phyloP scores from a whole-genome alignment of 2,113 vertebrate species.

The Toxotes jaculatrix region DNA sequence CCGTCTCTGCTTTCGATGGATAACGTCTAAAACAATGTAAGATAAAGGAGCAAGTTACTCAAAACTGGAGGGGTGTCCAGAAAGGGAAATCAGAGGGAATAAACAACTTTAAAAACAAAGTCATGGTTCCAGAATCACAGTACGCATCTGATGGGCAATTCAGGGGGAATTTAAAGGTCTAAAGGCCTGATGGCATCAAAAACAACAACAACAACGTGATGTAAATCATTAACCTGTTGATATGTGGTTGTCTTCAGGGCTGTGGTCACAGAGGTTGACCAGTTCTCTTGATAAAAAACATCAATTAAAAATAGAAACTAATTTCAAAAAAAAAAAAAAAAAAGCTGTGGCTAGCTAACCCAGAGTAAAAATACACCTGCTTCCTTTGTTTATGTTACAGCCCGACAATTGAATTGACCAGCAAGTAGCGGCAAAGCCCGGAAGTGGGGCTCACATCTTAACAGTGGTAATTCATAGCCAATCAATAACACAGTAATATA shows the following conservation, averaged over 20 bases:
- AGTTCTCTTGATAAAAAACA: slow-evolving; percentile 67
- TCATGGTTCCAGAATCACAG: slow-evolving; percentile 54
- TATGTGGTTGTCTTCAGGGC: slow-evolving; percentile 32
- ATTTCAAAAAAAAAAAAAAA: neutral
- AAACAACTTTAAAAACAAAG: slow-evolving; percentile 75
- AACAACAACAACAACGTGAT: slow-evolving; percentile 22
- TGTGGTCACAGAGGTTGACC: slow-evolving; percentile 6
- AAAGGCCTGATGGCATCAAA: slow-evolving; percentile 1
- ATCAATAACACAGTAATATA: slow-evolving; percentile 27
- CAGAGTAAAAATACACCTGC: slow-evolving; percentile 67
- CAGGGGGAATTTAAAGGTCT: slow-evolving; percentile 16
- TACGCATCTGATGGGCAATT: slow-evolving; percentile 38
- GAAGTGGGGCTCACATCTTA: slow-evolving; percentile 36
- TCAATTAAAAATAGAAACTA: slow-evolving; percentile 67
- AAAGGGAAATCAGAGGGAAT: slow-evolving; percentile 41
- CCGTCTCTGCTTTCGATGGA: slow-evolving; percentile 59
- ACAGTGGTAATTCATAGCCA: slow-evolving; percentile 13
- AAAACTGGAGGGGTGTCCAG: slow-evolving; percentile 39
- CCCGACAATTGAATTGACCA: slow-evolving; percentile 15
- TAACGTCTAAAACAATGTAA: slow-evolving; percentile 84
- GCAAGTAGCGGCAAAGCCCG: slow-evolving; percentile 33
- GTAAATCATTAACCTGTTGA: slow-evolving; percentile 28
- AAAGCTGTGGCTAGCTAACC: slow-evolving; percentile 19
- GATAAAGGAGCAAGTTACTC: slow-evolving; percentile 39
- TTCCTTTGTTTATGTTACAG: slow-evolving; percentile 52